Percentiles rank a stretch among this genome's conserved stretches.
Conservation (phyloP, 2,888 invertebrate genomes). For the Drosophila diplacantha region DNA sequence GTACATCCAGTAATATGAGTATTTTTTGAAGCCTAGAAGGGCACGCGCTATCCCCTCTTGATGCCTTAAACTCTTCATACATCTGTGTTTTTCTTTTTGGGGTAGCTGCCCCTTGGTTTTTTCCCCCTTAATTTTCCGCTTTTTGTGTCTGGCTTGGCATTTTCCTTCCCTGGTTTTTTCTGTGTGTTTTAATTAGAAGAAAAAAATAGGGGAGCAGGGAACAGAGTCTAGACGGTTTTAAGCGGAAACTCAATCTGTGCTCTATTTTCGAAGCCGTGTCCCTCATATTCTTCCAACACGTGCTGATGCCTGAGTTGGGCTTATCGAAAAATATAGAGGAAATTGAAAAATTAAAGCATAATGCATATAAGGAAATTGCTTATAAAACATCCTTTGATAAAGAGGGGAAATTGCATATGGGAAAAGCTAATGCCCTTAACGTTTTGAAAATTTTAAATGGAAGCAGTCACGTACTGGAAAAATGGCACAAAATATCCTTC, state of each 20-base stretch:
- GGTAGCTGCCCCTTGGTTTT: constrained; percentile 33
- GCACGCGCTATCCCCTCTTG: constrained; percentile 55
- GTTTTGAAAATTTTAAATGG: not conserved
- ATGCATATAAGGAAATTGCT: constrained; percentile 7
- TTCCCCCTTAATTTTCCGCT: constrained; percentile 32
- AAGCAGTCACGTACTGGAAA: constrained; percentile 1
- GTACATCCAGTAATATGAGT: constrained; percentile 28
- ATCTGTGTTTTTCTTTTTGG: constrained; percentile 52
- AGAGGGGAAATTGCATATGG: not conserved
- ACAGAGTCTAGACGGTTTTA: constrained; percentile 60
- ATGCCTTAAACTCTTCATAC: constrained; percentile 35
- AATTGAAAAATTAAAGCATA: not conserved
- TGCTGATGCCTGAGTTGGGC: constrained; percentile 14
- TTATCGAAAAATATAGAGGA: constrained; percentile 4
- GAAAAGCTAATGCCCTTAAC: not conserved
- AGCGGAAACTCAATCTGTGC: constrained; percentile 68
- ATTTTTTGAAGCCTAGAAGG: constrained; percentile 58
- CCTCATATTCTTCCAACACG: constrained; percentile 30
- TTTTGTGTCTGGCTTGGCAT: constrained; percentile 50
- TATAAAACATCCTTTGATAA: constrained; percentile 47
- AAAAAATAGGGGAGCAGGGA: constrained; percentile 29
- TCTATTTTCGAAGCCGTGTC: constrained; percentile 56
- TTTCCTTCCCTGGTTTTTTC: constrained; percentile 36
- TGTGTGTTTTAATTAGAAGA: constrained; percentile 61
- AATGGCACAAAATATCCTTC: constrained; percentile 47